Base-by-base conservation (phyloP, 2,888 invertebrate species). In the Spilarctia lutea region DNA sequence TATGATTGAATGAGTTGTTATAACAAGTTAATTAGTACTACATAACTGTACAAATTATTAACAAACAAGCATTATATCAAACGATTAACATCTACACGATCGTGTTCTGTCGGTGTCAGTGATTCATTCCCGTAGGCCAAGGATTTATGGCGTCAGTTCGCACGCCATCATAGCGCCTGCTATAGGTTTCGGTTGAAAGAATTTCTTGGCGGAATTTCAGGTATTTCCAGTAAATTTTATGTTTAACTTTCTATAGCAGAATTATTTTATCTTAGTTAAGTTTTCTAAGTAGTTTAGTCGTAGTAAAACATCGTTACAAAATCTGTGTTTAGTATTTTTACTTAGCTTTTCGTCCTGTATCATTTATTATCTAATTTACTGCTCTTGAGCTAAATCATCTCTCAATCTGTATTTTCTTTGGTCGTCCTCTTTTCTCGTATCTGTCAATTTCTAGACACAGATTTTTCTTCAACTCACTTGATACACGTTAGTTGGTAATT, bases 51-150 rank as follows among this genome's bases (percentile, higher is more conserved):
- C 10, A 67, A 56, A 77, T 81, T 79, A 81, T 79, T 71, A 79
- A 77, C 75, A 35, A 52, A 71, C 68, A 83, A 83, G 83, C 78
- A 78, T 80, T 78, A 68, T 78, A 75, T 73, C 77, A 45, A 72
- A 75, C 74, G 84, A 83, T 84, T 78, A 80, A 39, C 27, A 83
- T 84, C 82, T 81, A 75, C 68, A 72, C 78, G 78, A 78, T 79
- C 75, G 73, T 74, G 71, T 60, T 35, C 74, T 71, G 83, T 79
- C 77, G 72, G 48, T 60, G 48, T 27, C 18, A 24, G 78, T 83
- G 79, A 84, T 83, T 81, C 83, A 84, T 84, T 74, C 67, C 63
- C 83, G 48, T 77, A 70, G 63, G 3, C 71, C 70, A 11, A 11
- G 13, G 74, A 82, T 84, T 84, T 77, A 84, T 84, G 68, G 75